These are phyloP conservation scores for Odontomyia ornata DNA, from an alignment of 2,888 invertebrate species.

Conservation along the genomic window DNA sequence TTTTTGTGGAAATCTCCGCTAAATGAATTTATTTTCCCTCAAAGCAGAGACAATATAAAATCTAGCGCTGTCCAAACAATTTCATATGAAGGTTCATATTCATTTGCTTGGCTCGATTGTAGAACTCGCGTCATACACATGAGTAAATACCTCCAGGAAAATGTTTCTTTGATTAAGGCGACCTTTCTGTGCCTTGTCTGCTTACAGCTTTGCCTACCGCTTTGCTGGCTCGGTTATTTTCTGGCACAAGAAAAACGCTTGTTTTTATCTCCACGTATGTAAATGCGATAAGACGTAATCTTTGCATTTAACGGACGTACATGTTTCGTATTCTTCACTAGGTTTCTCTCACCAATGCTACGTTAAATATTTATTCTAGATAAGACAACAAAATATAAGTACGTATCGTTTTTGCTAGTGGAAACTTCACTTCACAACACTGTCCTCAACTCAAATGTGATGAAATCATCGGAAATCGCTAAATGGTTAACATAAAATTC, in stretches of 20 bases:
- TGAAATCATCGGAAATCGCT: constrained; percentile 32
- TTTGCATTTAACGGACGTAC: constrained; percentile 40
- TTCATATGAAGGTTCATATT: constrained; percentile 17
- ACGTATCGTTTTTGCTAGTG: constrained; percentile 6
- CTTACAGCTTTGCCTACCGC: constrained; percentile 32
- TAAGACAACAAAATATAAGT: constrained; percentile 24
- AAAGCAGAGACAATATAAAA: constrained; percentile 1
- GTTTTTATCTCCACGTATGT: constrained; percentile 37
- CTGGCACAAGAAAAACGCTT: constrained; percentile 24
- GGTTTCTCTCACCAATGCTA: constrained; percentile 36
- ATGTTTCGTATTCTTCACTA: constrained; percentile 20
- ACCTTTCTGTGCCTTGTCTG: constrained; percentile 35
- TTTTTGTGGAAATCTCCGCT: not conserved
- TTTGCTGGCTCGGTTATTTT: not conserved
- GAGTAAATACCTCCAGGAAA: constrained; percentile 35
- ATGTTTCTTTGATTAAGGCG: constrained; percentile 29
- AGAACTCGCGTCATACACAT: constrained; percentile 23
- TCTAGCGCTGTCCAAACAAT: constrained; percentile 13
- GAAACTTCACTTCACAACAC: not conserved
- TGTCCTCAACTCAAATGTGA: constrained; percentile 18
- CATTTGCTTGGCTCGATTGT: constrained; percentile 17
- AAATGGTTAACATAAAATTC: not conserved
- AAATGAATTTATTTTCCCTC: not conserved
- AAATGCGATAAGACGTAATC: constrained; percentile 43
- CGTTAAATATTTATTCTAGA: constrained; percentile 23